phyloP scores from a whole-genome alignment of 2,113 vertebrate species.

The Chascanopsetta lugubris region DNA sequence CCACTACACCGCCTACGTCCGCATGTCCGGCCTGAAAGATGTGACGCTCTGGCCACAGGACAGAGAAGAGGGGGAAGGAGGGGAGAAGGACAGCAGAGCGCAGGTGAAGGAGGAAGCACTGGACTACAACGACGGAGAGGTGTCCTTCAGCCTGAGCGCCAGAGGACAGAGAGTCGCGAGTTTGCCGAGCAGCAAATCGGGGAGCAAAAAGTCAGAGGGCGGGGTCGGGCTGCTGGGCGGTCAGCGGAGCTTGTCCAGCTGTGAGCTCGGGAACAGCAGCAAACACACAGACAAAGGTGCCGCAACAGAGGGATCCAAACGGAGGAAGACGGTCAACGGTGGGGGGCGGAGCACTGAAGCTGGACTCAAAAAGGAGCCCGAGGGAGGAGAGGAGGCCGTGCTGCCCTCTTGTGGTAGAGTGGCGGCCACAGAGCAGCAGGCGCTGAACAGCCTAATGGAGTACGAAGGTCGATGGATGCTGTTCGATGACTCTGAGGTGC shows the following conservation, averaged over 20 bases:
- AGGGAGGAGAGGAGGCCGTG: slow-evolving; percentile 36
- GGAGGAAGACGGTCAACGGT: slow-evolving; percentile 56
- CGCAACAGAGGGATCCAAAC: slow-evolving; percentile 64
- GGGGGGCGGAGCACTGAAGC: slow-evolving; percentile 51
- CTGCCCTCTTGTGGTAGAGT: neutral
- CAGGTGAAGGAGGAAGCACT: slow-evolving; percentile 61
- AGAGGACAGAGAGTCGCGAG: slow-evolving; percentile 53
- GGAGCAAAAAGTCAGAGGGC: slow-evolving; percentile 88
- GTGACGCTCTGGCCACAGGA: slow-evolving; percentile 65
- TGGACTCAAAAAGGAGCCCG: slow-evolving; percentile 57
- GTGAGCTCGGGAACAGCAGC: slow-evolving; percentile 77
- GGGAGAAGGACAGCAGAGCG: slow-evolving; percentile 64
- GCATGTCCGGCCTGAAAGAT: slow-evolving; percentile 86
- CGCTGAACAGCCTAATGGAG: slow-evolving; percentile 80
- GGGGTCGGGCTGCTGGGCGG: slow-evolving; percentile 90
- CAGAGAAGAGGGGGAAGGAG: slow-evolving; percentile 50
- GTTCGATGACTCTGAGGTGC: slow-evolving; percentile 97
- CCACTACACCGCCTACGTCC: slow-evolving; percentile 95
- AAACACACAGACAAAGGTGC: slow-evolving; percentile 82
- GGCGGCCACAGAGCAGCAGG: slow-evolving; percentile 55
- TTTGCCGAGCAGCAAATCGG: slow-evolving; percentile 74
- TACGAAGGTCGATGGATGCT: slow-evolving; percentile 97
- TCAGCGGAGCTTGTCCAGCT: slow-evolving; percentile 89
- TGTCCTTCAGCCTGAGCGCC: slow-evolving; percentile 79
- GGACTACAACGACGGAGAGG: slow-evolving; percentile 87